Conservation (phyloP, 2,888 invertebrate species). For the Archips crataeganus region DNA sequence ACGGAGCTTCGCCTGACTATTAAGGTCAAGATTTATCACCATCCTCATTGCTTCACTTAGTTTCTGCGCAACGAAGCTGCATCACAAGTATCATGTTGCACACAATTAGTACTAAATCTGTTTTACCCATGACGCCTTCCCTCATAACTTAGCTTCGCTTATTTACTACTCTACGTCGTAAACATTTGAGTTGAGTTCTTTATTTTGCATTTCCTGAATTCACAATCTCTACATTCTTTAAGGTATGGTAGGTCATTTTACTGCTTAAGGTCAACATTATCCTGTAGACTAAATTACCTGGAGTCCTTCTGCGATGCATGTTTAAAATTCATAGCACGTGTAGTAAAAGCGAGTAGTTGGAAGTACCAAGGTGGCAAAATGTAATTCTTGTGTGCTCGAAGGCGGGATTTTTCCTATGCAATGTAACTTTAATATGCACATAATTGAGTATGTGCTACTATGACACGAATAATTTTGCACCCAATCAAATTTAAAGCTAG, state of each 20-base stretch:
- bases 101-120: conserved; percentile 34
- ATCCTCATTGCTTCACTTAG: conserved; percentile 10
- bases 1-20: background rate
- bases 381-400: background rate
- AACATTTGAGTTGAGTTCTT: conserved; percentile 4
- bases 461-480: background rate
- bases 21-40: background rate
- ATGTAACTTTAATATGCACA: conserved; percentile 5
- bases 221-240: background rate
- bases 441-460: background rate
- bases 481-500: background rate
- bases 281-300: background rate
- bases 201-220: conserved; percentile 19
- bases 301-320: background rate
- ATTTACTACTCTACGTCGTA: conserved; percentile 3
- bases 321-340: conserved; percentile 15
- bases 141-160: conserved; percentile 2
- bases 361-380: conserved; percentile 14
- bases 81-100: conserved; percentile 11
- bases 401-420: background rate
- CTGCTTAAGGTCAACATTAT: conserved; percentile 7
- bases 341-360: conserved; percentile 2
- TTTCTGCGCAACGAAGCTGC: background rate
- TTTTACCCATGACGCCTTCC: conserved; percentile 16
- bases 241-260: background rate